Base-by-base conservation (phyloP, 2,888 invertebrate genomes). In the Brenthis ino region DNA sequence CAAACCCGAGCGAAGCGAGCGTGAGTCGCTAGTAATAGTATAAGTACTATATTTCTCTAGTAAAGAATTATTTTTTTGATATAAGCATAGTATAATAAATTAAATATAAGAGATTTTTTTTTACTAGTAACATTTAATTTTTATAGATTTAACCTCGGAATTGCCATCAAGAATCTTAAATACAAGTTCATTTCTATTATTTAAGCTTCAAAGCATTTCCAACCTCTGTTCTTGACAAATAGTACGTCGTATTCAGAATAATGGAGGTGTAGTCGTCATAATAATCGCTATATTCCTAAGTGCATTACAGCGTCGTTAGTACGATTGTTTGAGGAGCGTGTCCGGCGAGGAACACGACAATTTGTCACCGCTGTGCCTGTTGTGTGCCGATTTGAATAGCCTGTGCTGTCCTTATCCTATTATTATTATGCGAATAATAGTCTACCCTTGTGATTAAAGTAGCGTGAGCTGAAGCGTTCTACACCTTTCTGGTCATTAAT, bases 331-430 rank as follows among this genome's bases (percentile, higher is more conserved):
- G 77, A 79, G 77, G 75, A 76, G 77, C 80, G 75, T 81, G 81
- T 81, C 80, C 82, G 77, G 77, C 70, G 77, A 77, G 79, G 76
- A 81, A 73, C 70, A 74, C 64, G 68, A 78, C 81, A 82, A 85
- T 87, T 86, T 85, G 84, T 87, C 87, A 86, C 82, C 76, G 74
- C 78, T 78, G 77, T 77, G 80, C 66, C 69, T 64, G 72, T 71
- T 79, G 78, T 77, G 78, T 77, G 54, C 66, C 61, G 69, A 65
- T 65, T 73, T 84, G 82, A 84, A 85, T 83, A 79, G 81, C 74
- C 75, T 77, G 73, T 57, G 70, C 74, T 77, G 77, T 77, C 81
- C 73, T 79, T 81, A 79, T 75, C 74, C 82, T 74, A 83, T 86
- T 74, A 83, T 85, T 85, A 82, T 84, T 79, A 79, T 74, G 43